Evolutionary conservation across 2,113 vertebrate genomes (phyloP).

Genomic region (Platycercus adscitus): DNA sequence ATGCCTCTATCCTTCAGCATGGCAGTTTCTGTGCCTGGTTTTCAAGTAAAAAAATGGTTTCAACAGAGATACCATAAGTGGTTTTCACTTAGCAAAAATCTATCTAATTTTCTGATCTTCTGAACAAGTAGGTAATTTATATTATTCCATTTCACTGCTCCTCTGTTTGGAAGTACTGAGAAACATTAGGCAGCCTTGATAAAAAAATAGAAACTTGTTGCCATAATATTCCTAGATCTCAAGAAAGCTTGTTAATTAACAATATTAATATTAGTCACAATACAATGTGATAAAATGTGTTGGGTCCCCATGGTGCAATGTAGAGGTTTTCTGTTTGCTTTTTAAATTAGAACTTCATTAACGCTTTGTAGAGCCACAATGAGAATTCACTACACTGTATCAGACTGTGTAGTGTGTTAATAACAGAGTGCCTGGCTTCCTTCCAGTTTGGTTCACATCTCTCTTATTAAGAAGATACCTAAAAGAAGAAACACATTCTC

Average conservation of each 20-base stretch:
- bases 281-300: slow-evolving; percentile 69
- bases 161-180: not conserved
- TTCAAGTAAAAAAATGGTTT: not conserved
- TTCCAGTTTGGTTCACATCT: slow-evolving; percentile 41
- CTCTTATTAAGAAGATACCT: not conserved
- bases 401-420: slow-evolving; percentile 7
- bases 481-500: not conserved
- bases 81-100: not conserved
- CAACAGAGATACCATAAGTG: not conserved
- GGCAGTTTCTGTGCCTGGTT: not conserved
- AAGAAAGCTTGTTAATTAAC: slow-evolving; percentile 72
- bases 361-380: slow-evolving; percentile 62
- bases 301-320: slow-evolving; percentile 63
- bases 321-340: slow-evolving; percentile 69
- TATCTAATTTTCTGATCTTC: not conserved
- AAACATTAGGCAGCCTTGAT: slow-evolving; percentile 18
- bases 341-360: slow-evolving; percentile 75
- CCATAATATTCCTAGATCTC: slow-evolving; percentile 55
- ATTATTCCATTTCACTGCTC: slow-evolving; percentile 6
- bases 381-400: slow-evolving; percentile 56
- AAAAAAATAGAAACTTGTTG: slow-evolving; percentile 20
- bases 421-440: slow-evolving; percentile 42
- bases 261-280: slow-evolving; percentile 75
- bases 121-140: not conserved
- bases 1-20: not conserved